These are phyloP conservation scores for Falco cherrug DNA, from an alignment of 2,797 vertebrate genomes.

Conservation along the genomic window DNA sequence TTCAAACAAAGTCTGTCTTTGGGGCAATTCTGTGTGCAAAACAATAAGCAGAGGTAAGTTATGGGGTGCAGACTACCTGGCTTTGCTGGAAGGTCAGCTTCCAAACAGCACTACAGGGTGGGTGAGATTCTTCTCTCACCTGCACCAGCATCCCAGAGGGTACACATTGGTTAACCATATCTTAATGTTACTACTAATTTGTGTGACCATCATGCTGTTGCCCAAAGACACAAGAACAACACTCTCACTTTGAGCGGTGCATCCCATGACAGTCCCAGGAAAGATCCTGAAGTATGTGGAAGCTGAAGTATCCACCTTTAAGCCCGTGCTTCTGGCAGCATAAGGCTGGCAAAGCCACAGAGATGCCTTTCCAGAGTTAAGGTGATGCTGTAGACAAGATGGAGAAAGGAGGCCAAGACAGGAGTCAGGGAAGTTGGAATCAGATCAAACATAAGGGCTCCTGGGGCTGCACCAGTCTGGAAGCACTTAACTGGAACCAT, in stretches of 20 bases:
- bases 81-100: background rate
- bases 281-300: background rate
- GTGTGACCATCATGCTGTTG: background rate
- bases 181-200: background rate
- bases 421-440: background rate
- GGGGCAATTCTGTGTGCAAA: background rate
- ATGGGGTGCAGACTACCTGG: too few relatives aligned
- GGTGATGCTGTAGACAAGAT: background rate
- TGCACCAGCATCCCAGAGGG: background rate
- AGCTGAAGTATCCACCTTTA: background rate
- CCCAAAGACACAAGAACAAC: background rate
- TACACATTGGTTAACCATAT: fast-evolving
- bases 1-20: background rate
- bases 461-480: fast-evolving
- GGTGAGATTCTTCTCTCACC: background rate
- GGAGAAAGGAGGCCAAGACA: background rate
- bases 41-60: background rate
- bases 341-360: background rate
- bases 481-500: background rate
- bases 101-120: background rate
- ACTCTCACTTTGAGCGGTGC: fast-evolving
- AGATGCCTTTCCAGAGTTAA: background rate
- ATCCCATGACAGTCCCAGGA: background rate
- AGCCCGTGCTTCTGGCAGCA: fast-evolving
- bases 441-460: background rate